Conservation (phyloP, 2,888 invertebrate species). For the Holacanthella duospinosa region DNA sequence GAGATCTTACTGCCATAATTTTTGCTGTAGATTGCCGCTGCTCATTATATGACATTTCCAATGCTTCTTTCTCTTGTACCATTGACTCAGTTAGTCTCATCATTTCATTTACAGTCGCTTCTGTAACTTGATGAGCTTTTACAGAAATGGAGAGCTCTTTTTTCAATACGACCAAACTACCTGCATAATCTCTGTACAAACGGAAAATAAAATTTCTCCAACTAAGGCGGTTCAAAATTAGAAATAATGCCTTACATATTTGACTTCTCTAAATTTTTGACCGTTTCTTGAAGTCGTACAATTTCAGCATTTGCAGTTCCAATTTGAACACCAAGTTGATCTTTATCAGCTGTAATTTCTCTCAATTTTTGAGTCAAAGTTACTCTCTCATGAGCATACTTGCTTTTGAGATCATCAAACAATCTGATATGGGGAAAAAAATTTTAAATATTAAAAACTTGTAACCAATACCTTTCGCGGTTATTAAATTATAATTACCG, state of each 20-base stretch:
- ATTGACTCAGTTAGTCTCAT: conserved; percentile 26
- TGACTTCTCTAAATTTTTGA: conserved; percentile 22
- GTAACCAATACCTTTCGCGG: too few relatives aligned
- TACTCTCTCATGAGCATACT: conserved; percentile 24
- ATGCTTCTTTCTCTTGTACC: conserved; percentile 24
- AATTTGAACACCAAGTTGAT: conserved; percentile 19
- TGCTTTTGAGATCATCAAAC: conserved; percentile 32
- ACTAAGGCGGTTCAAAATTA: too few relatives aligned
- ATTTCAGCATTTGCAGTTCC: conserved; percentile 23
- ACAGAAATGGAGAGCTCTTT: conserved; percentile 8
- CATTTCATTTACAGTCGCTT: conserved; percentile 28
- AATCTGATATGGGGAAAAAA: conserved; percentile 14
- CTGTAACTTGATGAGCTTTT: conserved; percentile 23
- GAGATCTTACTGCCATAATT: conserved; percentile 26
- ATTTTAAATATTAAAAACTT: background rate
- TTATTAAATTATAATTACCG: conserved; percentile 22
- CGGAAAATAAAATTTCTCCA: background rate
- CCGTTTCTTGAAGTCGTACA: conserved; percentile 18
- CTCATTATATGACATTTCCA: conserved; percentile 24
- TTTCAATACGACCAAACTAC: background rate
- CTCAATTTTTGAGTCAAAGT: conserved; percentile 22
- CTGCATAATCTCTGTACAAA: background rate
- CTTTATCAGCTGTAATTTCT: conserved; percentile 24
- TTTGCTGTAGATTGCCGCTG: conserved; percentile 27
- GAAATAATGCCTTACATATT: background rate